Evolutionary conservation across 1,140 invertebrate species (phyloP).

Genomic region (Ruditapes philippinarum): DNA sequence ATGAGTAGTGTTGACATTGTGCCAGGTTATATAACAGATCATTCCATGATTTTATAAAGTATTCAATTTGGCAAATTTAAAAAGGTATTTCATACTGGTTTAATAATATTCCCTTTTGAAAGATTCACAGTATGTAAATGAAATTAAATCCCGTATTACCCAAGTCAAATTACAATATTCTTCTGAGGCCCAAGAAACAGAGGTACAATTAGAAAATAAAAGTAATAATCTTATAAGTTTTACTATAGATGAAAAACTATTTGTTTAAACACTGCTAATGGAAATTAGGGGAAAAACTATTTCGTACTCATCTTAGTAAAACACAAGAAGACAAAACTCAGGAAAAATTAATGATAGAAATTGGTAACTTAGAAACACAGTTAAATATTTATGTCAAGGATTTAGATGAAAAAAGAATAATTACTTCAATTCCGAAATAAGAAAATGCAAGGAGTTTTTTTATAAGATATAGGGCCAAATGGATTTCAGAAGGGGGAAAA

Average conservation of each 20-base stretch:
- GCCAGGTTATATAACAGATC: too few relatives aligned
- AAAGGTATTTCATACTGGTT: background rate
- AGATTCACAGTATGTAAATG: conserved; percentile 10
- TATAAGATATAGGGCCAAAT: conserved; percentile 46
- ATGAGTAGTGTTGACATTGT: too few relatives aligned
- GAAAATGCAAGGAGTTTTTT: conserved; percentile 18
- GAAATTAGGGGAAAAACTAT: conserved; percentile 59
- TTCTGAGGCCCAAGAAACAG: background rate
- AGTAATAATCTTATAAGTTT: conserved; percentile 35
- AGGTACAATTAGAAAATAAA: background rate
- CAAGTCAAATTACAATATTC: too few relatives aligned
- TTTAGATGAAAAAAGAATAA: conserved; percentile 4
- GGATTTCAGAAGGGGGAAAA: conserved; percentile 60
- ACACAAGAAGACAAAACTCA: background rate
- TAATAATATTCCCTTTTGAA: conserved; percentile 27
- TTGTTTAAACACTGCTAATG: conserved; percentile 52
- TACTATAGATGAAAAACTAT: conserved; percentile 48
- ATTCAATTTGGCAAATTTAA: conserved; percentile 35
- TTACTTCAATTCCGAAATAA: conserved; percentile 31
- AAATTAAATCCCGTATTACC: background rate
- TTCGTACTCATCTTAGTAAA: conserved; percentile 16
- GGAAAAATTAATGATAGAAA: background rate
- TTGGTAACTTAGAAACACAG: conserved; percentile 11
- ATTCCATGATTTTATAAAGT: background rate
- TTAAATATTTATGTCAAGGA: background rate